Percentiles rank a stretch among this genome's conserved stretches.
phyloP scores from a whole-genome alignment of 2,888 invertebrate species.

The Lasioglossum oenotherae region DNA sequence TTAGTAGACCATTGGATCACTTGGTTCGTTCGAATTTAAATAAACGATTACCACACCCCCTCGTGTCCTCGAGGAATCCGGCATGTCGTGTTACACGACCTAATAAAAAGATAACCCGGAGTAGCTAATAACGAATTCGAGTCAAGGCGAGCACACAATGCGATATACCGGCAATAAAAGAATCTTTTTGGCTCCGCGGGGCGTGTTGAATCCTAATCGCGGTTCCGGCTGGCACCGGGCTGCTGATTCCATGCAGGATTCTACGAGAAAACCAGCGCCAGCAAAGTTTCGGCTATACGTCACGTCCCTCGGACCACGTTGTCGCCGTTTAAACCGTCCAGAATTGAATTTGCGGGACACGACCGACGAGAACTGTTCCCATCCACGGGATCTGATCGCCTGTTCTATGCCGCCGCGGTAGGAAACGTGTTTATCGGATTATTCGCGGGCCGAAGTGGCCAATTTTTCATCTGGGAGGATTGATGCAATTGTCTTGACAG shows the following conservation, averaged over 20 bases:
- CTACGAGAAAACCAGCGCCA: constrained; percentile 19
- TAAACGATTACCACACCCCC: neutral
- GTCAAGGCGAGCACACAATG: constrained; percentile 5
- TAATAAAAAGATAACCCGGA: neutral
- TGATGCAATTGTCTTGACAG: neutral
- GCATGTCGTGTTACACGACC: neutral
- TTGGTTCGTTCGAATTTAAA: neutral
- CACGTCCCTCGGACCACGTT: neutral
- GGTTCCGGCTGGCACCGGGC: constrained; percentile 43
- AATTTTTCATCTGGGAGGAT: neutral
- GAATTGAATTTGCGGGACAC: constrained; percentile 13
- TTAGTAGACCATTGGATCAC: neutral
- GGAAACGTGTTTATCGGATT: neutral
- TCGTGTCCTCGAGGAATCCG: neutral
- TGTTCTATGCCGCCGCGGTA: neutral
- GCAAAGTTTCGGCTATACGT: constrained; percentile 30
- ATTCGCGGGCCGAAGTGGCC: neutral
- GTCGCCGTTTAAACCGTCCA: constrained; percentile 19
- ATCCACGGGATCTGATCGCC: neutral
- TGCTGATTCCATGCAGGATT: constrained; percentile 13
- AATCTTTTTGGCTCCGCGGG: constrained; percentile 39
- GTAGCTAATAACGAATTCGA: constrained; percentile 11
- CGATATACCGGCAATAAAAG: constrained; percentile 41
- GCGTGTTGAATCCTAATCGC: constrained; percentile 25
- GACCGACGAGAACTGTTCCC: neutral